Base-by-base conservation (phyloP, 2,113 vertebrate genomes). In the Chiloscyllium plagiosum region DNA sequence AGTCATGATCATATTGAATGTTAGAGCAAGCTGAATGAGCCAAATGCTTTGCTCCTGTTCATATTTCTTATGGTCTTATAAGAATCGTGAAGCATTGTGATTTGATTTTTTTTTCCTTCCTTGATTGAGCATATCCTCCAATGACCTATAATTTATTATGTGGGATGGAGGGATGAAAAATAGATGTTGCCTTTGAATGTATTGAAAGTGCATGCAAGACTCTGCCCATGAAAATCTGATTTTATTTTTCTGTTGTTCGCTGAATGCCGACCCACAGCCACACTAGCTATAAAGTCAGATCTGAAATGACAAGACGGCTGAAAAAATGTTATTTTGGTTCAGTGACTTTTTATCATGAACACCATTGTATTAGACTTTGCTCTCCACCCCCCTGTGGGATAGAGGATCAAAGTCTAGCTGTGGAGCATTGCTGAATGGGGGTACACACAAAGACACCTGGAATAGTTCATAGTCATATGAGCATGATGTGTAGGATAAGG, bases 401-500 rank as follows among this genome's bases (percentile, higher is more conserved):
- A 93, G 13, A 93, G 61, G 89, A 93, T 93, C 89, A 93, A 93
- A 93, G 89, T 93, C 89, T 37, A 93, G 61, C 37, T 66, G n/a
- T 93, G 89, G 56, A 93, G n/a, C 61, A 37, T 37, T 68, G 89
- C 33, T 93, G 61, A 10, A 93, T 93, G 65, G 89, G 89, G 89
- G 89, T 61, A 93, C 89, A 93, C 20, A 93, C 89, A 93, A 66
- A 93, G 89, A 68, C 89, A 93, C 89, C 89, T 93, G 89, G 89
- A 93, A 93, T 93, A 93, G 89, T 93, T 93, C 89, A 93, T 65
- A 68, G 61, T 93, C 89, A 93, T 66, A 68, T 66, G 66, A 93
- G 89, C 89, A 93, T 93, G 89, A 93, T 93, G 89, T 68, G 89
- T 93, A 61, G 89, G 89, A 93, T 93, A 93, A 93, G 89, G 89